Conservation (phyloP, 2,113 vertebrate genomes). For the Ctenodactylus gundi region DNA sequence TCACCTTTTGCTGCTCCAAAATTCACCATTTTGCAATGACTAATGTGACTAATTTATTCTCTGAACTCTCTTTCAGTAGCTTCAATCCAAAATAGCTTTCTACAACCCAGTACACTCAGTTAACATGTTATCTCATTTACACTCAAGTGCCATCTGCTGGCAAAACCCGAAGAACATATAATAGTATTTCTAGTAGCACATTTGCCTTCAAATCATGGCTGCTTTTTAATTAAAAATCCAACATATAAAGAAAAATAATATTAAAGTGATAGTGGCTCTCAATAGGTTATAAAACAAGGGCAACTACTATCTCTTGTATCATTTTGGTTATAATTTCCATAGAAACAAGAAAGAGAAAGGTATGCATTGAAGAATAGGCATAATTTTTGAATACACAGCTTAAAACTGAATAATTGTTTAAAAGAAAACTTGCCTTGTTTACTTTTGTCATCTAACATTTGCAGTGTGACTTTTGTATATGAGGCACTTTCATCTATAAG, state of each 20-base stretch:
- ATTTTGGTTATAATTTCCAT: neutral
- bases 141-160: slow-evolving; percentile 8
- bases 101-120: neutral
- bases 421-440: neutral
- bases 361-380: neutral
- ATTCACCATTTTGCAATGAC: neutral
- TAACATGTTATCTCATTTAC: neutral
- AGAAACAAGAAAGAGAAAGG: neutral
- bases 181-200: neutral
- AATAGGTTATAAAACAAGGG: neutral
- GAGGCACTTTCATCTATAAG: neutral
- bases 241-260: neutral
- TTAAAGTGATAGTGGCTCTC: neutral
- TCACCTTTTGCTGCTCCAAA: neutral
- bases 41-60: no score
- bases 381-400: neutral
- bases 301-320: neutral
- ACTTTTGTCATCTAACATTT: neutral
- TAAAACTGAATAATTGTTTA: neutral
- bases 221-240: neutral
- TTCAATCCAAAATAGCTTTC: slow-evolving; percentile 8
- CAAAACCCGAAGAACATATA: neutral
- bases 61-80: neutral
- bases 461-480: neutral
- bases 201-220: neutral